Base-by-base conservation (phyloP, 2,797 vertebrate species). In the Rhynchotus rufescens region DNA sequence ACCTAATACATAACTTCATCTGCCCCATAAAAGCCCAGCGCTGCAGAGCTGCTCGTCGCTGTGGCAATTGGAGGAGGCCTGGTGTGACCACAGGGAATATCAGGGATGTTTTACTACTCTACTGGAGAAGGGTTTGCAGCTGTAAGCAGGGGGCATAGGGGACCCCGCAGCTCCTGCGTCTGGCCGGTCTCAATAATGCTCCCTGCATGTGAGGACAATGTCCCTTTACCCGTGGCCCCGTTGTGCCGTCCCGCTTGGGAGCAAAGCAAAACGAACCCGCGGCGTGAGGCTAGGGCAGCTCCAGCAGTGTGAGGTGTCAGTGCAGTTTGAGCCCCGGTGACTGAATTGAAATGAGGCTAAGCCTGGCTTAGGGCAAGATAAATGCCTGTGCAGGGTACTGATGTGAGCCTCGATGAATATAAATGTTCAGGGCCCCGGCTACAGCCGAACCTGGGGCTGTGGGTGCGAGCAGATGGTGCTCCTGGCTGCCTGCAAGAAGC, bases 351-450 rank as follows among this genome's bases (percentile, higher is more conserved):
- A 76, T 0, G 1, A 72, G 79, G 86, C 42, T 36, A 26, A 44
- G 65, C 61, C 57, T 86, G 65, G n/a, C 36, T 84, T 74, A 56
- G 77, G 87, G 79, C 91, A 93, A 93, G 80, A 54, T 71, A 89
- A 92, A 84, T 90, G 84, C 94, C 94, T 93, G 79, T 73, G 84
- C 89, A 90, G 89, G 89, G 82, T 86, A 59, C 92, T 94, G 84
- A 79, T 64, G 51, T 0, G 0, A 71, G 61, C 47, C 78, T 12
- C 65, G 71, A 61, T 12, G 92, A 84, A 36, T 7, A 57, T 40
- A 80, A 91, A 77, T 73, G 75, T 60, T 80, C 0, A 0, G 32
- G 1, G 3, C 61, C 64, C 30, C 66, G 51, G 15, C 84, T 32
- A 56, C 66, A 47, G 4, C 15, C 0, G 1, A 45, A 22, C 22